Percentiles rank a stretch among this genome's conserved stretches.
These are phyloP conservation scores for Boloria selene DNA, from an alignment of 2,888 invertebrate genomes.

Conservation along the genomic window DNA sequence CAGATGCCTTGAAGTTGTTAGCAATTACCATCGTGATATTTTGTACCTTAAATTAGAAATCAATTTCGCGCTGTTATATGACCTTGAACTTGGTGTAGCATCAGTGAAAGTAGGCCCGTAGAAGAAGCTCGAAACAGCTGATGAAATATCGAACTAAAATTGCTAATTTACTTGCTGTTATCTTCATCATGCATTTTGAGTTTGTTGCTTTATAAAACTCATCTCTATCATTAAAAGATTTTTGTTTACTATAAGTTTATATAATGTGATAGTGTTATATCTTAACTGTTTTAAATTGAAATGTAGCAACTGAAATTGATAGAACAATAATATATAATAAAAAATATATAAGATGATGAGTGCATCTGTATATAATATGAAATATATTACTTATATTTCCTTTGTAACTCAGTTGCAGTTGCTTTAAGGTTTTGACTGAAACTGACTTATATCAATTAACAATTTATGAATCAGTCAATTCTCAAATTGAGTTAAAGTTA, in stretches of 20 bases:
- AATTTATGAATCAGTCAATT: no score
- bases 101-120: slow-evolving; percentile 25
- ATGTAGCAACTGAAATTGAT: no score
- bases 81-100: slow-evolving; percentile 37
- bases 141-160: slow-evolving; percentile 24
- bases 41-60: not conserved
- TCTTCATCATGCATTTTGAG: not conserved
- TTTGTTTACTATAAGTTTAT: not conserved
- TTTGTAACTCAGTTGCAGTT: no score
- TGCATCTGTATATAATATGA: no score
- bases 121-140: slow-evolving; percentile 27
- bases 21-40: not conserved
- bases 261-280: no score
- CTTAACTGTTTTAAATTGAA: no score
- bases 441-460: no score
- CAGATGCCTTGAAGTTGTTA: not conserved
- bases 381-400: no score
- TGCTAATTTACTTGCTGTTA: not conserved
- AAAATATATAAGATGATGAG: no score
- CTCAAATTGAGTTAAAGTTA: no score
- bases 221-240: not conserved
- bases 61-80: slow-evolving; percentile 20
- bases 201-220: not conserved
- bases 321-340: no score
- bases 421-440: no score